Base-by-base conservation (phyloP, 2,888 invertebrate species). In the Apodemia duryi region DNA sequence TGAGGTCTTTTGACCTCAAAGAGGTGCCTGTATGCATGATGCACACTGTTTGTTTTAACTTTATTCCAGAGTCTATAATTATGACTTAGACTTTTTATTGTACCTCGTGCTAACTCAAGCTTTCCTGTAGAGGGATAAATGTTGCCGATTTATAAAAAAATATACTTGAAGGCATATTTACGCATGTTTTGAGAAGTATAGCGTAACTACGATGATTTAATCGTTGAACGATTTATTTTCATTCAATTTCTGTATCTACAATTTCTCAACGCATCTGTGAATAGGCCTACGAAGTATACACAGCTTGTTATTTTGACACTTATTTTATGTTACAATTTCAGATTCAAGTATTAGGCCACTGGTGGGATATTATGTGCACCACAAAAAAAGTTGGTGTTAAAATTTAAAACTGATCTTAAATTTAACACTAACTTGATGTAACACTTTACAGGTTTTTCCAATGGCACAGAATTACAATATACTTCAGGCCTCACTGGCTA, bases 391-490 rank as follows among this genome's bases (percentile, higher is more conserved):
- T 57, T 32, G 32, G 57, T 57, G 57, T 35, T 57, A 54, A 54
- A 28, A 52, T 11, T 57, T 49, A 49, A 57, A 32, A 32, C 32
- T 32, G n/a, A 35, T 13, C 4, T 57, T 29, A 63, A 51, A 62
- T 49, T 67, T 21, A 67, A 66, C 41, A 52, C 52, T 64, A 64
- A 52, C 35, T 66, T 52, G 60, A 68, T 70, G 70, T 78, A 73
- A 74, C 35, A 82, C 79, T 86, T 76, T 83, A 75, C 88, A 89
- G 85, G 95, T 95, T 57, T 96, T 96, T 86, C 95, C 96, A 65
- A 91, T 95, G 85, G 95, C 96, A 6, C 95, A 95, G 82, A 94
- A 95, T 83, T 95, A 94, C 81, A 96, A 96, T 85, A 93, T 94
- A n/a, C 91, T 96, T 49, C 96, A 95, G 85, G 77, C 89, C 51